Evolutionary conservation across 2,888 invertebrate genomes (phyloP), one percentile per base, ranked within the genome.

Genomic region (Catocala sponsa): DNA sequence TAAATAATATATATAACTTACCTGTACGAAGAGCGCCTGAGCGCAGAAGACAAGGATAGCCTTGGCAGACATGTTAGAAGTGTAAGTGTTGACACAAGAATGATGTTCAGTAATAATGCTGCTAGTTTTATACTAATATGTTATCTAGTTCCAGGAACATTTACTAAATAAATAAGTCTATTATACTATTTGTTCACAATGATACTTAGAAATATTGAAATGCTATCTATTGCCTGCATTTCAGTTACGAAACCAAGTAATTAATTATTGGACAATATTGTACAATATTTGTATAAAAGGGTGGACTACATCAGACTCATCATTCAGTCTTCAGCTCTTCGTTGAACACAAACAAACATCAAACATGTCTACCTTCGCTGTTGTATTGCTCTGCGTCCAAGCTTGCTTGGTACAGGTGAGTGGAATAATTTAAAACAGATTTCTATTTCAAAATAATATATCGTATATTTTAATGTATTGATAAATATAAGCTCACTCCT

Each of bases 1-100:
- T 25, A 25, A 25, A 25, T 25, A 25, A 25, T 25, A 25, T 25
- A 33, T 0, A 38, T 51, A 55, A 46, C 52, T 55, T 43, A 63
- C 67, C 63, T 67, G 55, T 10, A 64, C 47, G 33, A 62, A 47
- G 48, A 63, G 59, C 55, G 76, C 81, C 64, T 82, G 79, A 65
- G 76, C 55, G 76, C 79, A 82, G 56, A 85, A 53, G 2, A 82
- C 51, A 12, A 83, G 50, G 55, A 84, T 64, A 11, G 76, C 66
- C 55, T 82, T 80, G 55, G 76, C 44, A 67, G 79, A 77, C 83
- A 84, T 85, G 63, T 66, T 79, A 58, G 41, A 53, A 55, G 64
- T 62, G 49, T 10, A 13, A 49, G 15, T 48, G 43, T 49, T 56
- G 50, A 60, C 52, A 55, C 58, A 10, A 67, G 60, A 67, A 60